phyloP scores from a whole-genome alignment of 2,797 vertebrate species.

The Cetoscarus ocellatus region DNA sequence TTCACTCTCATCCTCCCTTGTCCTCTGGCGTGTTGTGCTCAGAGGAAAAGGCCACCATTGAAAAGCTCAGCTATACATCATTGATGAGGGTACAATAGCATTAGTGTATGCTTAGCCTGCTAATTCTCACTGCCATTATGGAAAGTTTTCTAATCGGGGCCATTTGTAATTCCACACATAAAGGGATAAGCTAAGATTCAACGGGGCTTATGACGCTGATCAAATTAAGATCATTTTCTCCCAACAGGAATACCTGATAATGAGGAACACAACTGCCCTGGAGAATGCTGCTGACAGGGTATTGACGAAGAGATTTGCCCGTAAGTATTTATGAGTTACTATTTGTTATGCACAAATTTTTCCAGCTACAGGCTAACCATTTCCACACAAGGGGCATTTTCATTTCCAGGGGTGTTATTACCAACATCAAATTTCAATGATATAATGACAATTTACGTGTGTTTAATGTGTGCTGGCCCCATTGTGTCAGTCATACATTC shows the following conservation, averaged over 20 bases:
- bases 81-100: conserved; percentile 81
- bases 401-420: conserved; percentile 36
- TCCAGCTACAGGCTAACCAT: conserved; percentile 28
- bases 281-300: conserved; percentile 62
- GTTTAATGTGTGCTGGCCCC: conserved; percentile 48
- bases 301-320: conserved; percentile 68
- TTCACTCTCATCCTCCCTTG: conserved; percentile 12
- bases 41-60: conserved; percentile 67
- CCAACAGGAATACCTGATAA: conserved; percentile 74
- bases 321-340: conserved; percentile 34
- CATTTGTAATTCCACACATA: conserved; percentile 75
- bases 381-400: conserved; percentile 39
- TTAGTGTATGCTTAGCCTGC: conserved; percentile 77
- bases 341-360: conserved; percentile 50
- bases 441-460: conserved; percentile 41
- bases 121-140: conserved; percentile 76
- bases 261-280: conserved; percentile 59
- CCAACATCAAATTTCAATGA: conserved; percentile 44
- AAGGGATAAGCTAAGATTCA: conserved; percentile 74
- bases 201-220: conserved; percentile 70
- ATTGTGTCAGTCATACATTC: conserved; percentile 64
- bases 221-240: conserved; percentile 77
- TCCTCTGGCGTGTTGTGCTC: conserved; percentile 58
- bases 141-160: conserved; percentile 73
- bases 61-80: conserved; percentile 79